A percentile compares a stretch with the other conserved stretches of the same genome.
phyloP scores from a whole-genome alignment of 2,888 invertebrate species.

The Ceramica pisi region DNA sequence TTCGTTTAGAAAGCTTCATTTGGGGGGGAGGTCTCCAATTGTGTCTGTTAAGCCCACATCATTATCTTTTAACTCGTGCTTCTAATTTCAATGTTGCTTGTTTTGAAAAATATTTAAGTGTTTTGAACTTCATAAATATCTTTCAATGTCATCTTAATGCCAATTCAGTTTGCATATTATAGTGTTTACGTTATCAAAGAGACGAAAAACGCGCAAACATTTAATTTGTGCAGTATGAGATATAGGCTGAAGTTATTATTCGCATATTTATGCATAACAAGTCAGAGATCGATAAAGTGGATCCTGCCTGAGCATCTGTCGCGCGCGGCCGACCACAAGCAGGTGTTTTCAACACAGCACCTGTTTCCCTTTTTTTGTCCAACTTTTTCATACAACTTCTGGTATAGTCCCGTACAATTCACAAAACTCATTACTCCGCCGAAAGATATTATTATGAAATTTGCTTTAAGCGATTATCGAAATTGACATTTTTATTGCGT shows the following conservation, averaged over 20 bases:
- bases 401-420: slow-evolving; percentile 60
- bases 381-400: slow-evolving; percentile 67
- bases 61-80: slow-evolving; percentile 1
- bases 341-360: slow-evolving; percentile 81
- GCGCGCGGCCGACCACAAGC: slow-evolving; percentile 68
- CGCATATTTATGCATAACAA: slow-evolving; percentile 38
- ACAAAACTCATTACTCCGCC: slow-evolving; percentile 59
- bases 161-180: neutral
- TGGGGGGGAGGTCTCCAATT: slow-evolving; percentile 18
- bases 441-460: slow-evolving; percentile 36
- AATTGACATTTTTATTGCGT: slow-evolving; percentile 10
- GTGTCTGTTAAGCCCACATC: slow-evolving; percentile 3
- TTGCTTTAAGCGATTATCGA: slow-evolving; percentile 11
- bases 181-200: neutral
- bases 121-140: neutral
- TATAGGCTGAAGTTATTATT: slow-evolving; percentile 28
- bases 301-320: slow-evolving; percentile 78
- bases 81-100: neutral
- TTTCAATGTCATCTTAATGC: neutral
- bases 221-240: neutral
- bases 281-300: slow-evolving; percentile 69
- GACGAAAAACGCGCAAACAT: neutral
- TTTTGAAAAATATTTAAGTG: slow-evolving; percentile 7
- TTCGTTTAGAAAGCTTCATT: slow-evolving; percentile 18
- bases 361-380: slow-evolving; percentile 85